Evolutionary conservation across 2,888 invertebrate species (phyloP), one percentile per base, ranked within the genome.

Genomic region (Capitulum mitella): DNA sequence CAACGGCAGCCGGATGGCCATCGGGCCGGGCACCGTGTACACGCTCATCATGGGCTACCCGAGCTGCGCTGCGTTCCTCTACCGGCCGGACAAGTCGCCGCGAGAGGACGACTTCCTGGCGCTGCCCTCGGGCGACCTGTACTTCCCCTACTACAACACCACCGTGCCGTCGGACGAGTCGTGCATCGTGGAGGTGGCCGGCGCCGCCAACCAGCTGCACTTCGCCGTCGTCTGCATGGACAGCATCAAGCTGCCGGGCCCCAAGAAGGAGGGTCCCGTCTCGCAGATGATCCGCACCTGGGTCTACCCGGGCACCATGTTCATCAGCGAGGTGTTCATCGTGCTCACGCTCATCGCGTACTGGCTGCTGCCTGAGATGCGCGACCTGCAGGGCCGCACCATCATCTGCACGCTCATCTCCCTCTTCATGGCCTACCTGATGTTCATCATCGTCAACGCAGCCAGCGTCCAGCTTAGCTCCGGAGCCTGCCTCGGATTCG

Each of bases 111-210:
- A 75, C 75, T 75, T 75, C 46, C 75, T 75, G 75, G 43, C 46
- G 75, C 46, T 75, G 75, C 75, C 75, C 14, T 46, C 46, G 12
- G 75, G 75, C 43, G 46, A 29, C 29, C 43, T 75, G 26, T 75
- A 46, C 75, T 75, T 75, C 75, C 75, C 75, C 43, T 75, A 12
- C 46, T 46, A 75, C 75, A 75, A 75, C 46, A 26, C 43, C 43
- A 46, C 75, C 12, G 75, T 75, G n/a, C 29, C 75, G 43, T 16
- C 29, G 3, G 75, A 75, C 75, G 43, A 46, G 43, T 43, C 75
- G 43, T 75, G 75, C 75, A 75, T 75, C 29, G 75, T 75, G n/a
- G 75, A 75, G 46, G 75, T 75, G 75, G 75, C 75, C 75, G 75
- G 75, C n/a, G 43, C 43, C 46, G 22, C 43, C 43, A 29, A 43